Evolutionary conservation across 2,888 invertebrate species (phyloP).

Genomic region (Abscondita cerata): DNA sequence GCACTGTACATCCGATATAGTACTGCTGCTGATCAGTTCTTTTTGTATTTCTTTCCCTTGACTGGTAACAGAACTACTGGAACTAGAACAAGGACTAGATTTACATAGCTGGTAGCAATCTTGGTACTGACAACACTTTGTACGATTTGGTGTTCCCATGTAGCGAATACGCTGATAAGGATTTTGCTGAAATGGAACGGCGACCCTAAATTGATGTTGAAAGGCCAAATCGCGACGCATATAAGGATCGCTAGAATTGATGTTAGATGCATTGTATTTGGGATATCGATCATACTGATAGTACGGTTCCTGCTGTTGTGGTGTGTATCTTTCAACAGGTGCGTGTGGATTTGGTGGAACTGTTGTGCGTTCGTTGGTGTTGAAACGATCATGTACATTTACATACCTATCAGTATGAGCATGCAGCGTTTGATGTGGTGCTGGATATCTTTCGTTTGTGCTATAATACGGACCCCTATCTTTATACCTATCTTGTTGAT

Average conservation of each 20-base stretch:
- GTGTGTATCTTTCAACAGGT: slow-evolving; percentile 75
- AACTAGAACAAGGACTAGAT: slow-evolving; percentile 62
- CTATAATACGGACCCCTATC: slow-evolving; percentile 40
- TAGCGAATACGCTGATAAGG: slow-evolving; percentile 56
- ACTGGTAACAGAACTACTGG: slow-evolving; percentile 60
- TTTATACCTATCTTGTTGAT: slow-evolving; percentile 42
- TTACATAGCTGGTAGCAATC: slow-evolving; percentile 54
- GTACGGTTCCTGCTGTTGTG: slow-evolving; percentile 67
- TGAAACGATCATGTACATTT: slow-evolving; percentile 45
- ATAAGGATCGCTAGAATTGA: slow-evolving; percentile 62
- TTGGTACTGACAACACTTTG: slow-evolving; percentile 56
- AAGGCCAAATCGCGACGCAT: slow-evolving; percentile 66
- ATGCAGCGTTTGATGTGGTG: slow-evolving; percentile 29
- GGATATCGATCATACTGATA: slow-evolving; percentile 59
- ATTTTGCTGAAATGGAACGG: slow-evolving; percentile 57
- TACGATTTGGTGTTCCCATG: slow-evolving; percentile 53
- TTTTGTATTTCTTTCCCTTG: slow-evolving; percentile 53
- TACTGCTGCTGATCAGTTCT: slow-evolving; percentile 36
- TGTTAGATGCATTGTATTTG: slow-evolving; percentile 46
- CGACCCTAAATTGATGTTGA: slow-evolving; percentile 62
- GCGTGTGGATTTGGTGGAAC: slow-evolving; percentile 74
- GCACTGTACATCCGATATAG: slow-evolving; percentile 55
- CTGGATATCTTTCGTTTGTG: slow-evolving; percentile 37
- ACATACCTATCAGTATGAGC: slow-evolving; percentile 41
- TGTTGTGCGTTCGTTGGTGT: slow-evolving; percentile 60